These are phyloP conservation scores for Apodemia duryi DNA, from an alignment of 2,888 invertebrate species.

Conservation along the genomic window DNA sequence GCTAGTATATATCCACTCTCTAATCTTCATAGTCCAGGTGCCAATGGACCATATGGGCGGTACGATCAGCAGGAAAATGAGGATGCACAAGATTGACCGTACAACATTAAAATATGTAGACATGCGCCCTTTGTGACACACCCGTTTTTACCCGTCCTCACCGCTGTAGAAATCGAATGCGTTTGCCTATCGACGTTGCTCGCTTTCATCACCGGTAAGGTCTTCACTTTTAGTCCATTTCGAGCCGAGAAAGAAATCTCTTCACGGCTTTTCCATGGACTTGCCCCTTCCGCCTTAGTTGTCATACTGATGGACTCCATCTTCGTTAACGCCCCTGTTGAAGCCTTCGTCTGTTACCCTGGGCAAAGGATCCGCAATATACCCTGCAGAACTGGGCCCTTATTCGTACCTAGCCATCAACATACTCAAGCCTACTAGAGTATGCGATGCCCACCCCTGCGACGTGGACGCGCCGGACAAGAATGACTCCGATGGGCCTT, in stretches of 20 bases:
- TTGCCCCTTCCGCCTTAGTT: too few relatives aligned
- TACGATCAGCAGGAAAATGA: not conserved
- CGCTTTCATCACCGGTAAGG: not conserved
- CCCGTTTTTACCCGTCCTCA: not conserved
- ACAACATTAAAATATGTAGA: not conserved
- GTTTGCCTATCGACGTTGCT: not conserved
- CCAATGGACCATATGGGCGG: not conserved
- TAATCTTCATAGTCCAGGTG: not conserved
- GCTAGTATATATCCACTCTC: not conserved
- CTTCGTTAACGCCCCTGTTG: too few relatives aligned
- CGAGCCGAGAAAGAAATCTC: too few relatives aligned
- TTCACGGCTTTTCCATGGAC: too few relatives aligned
- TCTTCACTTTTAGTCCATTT: not conserved
- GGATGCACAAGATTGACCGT: not conserved
- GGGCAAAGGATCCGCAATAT: too few relatives aligned
- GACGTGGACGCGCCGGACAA: constrained; percentile 30
- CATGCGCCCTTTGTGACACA: not conserved
- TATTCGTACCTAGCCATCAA: constrained; percentile 25
- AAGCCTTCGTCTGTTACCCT: too few relatives aligned
- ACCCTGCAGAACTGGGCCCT: constrained; percentile 17
- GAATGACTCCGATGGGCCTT: constrained; percentile 20
- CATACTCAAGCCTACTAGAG: constrained; percentile 26
- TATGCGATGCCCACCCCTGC: constrained; percentile 29
- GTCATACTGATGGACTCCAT: too few relatives aligned
- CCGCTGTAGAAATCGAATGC: not conserved